These are phyloP conservation scores for Agonum fuliginosum DNA, from an alignment of 2,888 invertebrate genomes.

Conservation along the genomic window DNA sequence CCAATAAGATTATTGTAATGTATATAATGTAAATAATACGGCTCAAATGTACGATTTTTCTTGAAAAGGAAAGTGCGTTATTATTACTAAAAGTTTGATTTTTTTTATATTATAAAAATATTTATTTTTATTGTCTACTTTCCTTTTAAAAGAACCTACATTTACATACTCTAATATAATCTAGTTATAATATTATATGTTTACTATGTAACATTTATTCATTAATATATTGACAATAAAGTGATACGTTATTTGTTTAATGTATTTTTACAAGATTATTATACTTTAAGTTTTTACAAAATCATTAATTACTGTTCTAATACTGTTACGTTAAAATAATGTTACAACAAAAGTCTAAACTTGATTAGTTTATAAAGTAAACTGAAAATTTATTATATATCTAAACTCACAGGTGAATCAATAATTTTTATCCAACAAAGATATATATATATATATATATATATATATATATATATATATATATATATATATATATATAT, in stretches of 20 bases:
- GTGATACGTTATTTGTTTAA: constrained; percentile 60
- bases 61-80: constrained; percentile 57
- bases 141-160: constrained; percentile 59
- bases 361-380: too few relatives aligned
- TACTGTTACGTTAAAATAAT: too few relatives aligned
- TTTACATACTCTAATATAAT: constrained; percentile 56
- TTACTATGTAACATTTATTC: constrained; percentile 59
- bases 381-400: too few relatives aligned
- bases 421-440: too few relatives aligned
- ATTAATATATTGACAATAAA: constrained; percentile 60
- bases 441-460: too few relatives aligned
- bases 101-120: constrained; percentile 36
- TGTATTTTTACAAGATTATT: constrained; percentile 48
- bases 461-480: too few relatives aligned
- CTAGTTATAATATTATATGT: constrained; percentile 60
- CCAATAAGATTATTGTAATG: constrained; percentile 49
- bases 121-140: constrained; percentile 49
- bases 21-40: constrained; percentile 55
- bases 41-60: constrained; percentile 59
- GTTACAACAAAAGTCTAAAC: too few relatives aligned
- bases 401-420: too few relatives aligned
- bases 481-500: too few relatives aligned
- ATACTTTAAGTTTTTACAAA: constrained; percentile 20
- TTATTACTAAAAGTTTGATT: constrained; percentile 34
- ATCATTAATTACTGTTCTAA: too few relatives aligned